Evolutionary conservation across 2,113 vertebrate species (phyloP), one percentile per base, ranked within the genome.

Genomic region (Barbus barbus): DNA sequence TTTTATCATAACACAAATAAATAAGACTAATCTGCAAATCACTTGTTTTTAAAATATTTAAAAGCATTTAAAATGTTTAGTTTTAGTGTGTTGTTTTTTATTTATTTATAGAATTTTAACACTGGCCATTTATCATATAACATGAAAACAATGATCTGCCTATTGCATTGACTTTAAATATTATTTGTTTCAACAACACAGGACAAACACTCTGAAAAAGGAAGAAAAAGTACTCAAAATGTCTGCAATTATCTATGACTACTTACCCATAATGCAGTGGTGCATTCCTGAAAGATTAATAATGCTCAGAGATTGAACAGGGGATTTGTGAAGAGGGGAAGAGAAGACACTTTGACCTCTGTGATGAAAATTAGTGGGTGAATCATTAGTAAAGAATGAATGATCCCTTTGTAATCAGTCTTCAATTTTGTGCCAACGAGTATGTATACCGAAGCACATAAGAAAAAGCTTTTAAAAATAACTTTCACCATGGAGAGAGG

Each of bases 331-430:
- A 81, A 81, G 76, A 81, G 48, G 36, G 53, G 26, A 58, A 79
- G n/a, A 60, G 80, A 81, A 60, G 74, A 84, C 48, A 84, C 75
- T 48, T 82, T 86, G 85, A 88, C 85, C 85, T 83, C 60, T 53
- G 20, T 86, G 51, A 84, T 86, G 80, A 85, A 88, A 86, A 86
- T 88, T 56, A 86, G 69, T 69, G 84, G 69, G 80, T 86, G 46
- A 80, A 78, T 85, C 75, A 88, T 86, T 86, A 88, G 60, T 24
- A 75, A 74, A 76, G 60, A 81, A 85, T 82, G 60, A 84, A 84
- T 78, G 78, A 56, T 41, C 74, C 56, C 53, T 69, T 78, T 78
- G 77, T 67, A 75, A 83, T 36, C 36, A 24, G 26, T 78, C 51
- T 75, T 72, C 60, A 84, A 20, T 82, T 73, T 28, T 75, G 81